Percentiles rank a stretch among this genome's conserved stretches.
Conservation (phyloP, 2,888 invertebrate genomes). For the Leucania comma region DNA sequence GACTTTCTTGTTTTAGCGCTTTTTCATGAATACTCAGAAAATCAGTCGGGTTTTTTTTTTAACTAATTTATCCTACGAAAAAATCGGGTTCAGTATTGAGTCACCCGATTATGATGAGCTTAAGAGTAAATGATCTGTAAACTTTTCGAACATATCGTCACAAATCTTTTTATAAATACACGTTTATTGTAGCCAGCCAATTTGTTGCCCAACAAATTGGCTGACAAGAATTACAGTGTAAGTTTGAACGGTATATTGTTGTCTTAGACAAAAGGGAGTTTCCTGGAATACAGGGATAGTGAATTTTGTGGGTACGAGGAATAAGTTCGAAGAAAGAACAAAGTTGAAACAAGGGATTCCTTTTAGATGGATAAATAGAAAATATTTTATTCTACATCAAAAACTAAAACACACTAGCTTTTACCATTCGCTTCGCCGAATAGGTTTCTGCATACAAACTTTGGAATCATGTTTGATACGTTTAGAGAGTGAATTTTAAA, state of each 20-base stretch:
- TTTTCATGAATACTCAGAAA: too few relatives aligned
- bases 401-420: background rate
- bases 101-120: background rate
- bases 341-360: background rate
- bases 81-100: background rate
- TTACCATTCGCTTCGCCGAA: background rate
- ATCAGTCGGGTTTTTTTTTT: too few relatives aligned
- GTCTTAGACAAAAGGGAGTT: conserved; percentile 1
- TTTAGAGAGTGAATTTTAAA: too few relatives aligned
- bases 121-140: background rate
- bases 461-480: too few relatives aligned
- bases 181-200: background rate
- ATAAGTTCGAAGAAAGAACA: background rate
- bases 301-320: background rate
- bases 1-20: too few relatives aligned
- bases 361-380: background rate
- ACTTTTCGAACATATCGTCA: background rate
- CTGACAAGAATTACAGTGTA: background rate
- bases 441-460: too few relatives aligned
- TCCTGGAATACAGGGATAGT: background rate
- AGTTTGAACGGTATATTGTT: conserved; percentile 12
- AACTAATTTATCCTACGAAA: too few relatives aligned
- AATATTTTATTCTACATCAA: background rate
- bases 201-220: background rate
- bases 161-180: background rate